Evolutionary conservation across 1,140 invertebrate genomes (phyloP), one percentile per base, ranked within the genome.

Genomic region (Heliconius himera): DNA sequence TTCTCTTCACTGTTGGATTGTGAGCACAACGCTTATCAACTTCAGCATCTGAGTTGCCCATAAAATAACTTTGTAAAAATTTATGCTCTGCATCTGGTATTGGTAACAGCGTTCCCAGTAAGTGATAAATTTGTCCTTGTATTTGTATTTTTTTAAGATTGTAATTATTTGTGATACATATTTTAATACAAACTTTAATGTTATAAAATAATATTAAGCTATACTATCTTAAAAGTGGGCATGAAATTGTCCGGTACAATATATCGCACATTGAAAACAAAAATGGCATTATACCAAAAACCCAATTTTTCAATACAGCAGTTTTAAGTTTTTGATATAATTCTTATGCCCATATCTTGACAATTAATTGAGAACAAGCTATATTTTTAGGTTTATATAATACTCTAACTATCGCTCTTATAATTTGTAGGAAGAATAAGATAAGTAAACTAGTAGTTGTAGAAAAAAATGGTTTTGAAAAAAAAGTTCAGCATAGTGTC

Each of bases 201-300:
- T 54, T 49, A 49, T 74, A 74, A 49, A 49, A 49, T 33, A 16
- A 70, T 70, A 70, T 70, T 70, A 26, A 26, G 1, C 66, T 70
- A 82, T 77, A 75, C 74, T 81, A 81, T 77, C 70, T 85, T 83
- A 66, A 84, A 86, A 81, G 75, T 81, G 29, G 79, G 74, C 79
- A 73, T 81, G 51, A 81, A 77, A 74, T 81, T 73, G 71, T 80
- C 73, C 66, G 66, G 75, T 66, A 78, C 70, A 6, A 83, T 81
- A 26, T 83, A n/a, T n/a, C n/a, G n/a, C n/a, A n/a, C n/a, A n/a
- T n/a, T n/a, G n/a, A n/a, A n/a, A n/a, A n/a, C n/a, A n/a, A n/a
- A n/a, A n/a, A n/a, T n/a, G n/a, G n/a, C n/a, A n/a, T n/a, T n/a
- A n/a, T n/a, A n/a, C n/a, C n/a, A n/a, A n/a, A n/a, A n/a, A n/a